Conservation (phyloP, 2,113 vertebrate genomes). For the Alligator mississippiensis region DNA sequence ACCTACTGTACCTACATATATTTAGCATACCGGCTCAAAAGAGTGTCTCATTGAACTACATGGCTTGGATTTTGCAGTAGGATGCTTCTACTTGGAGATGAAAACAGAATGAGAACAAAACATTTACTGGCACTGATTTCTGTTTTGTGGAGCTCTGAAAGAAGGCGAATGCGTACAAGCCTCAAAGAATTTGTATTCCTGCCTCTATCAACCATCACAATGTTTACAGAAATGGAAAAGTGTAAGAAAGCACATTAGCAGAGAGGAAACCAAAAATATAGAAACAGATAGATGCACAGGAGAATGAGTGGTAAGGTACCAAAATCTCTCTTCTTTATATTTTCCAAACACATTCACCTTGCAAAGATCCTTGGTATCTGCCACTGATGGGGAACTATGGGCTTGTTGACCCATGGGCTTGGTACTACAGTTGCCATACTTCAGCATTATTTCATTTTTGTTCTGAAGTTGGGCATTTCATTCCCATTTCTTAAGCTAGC, state of each 20-base stretch:
- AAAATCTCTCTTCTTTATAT: neutral
- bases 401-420: neutral
- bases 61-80: neutral
- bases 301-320: accelerated
- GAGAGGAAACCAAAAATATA: neutral
- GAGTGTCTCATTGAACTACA: neutral
- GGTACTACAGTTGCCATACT: too few species aligned
- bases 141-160: neutral
- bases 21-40: neutral
- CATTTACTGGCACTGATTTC: neutral
- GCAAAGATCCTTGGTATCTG: neutral
- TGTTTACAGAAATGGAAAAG: neutral
- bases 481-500: slow-evolving; percentile 73
- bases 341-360: neutral
- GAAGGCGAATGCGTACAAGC: accelerated
- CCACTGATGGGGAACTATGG: neutral
- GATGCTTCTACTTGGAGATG: neutral
- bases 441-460: neutral
- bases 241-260: neutral
- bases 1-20: neutral
- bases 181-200: neutral
- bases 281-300: neutral
- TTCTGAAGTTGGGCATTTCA: slow-evolving; percentile 26
- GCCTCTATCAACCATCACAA: neutral
- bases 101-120: neutral